Evolutionary conservation across 2,113 vertebrate genomes (phyloP).

Genomic region (Sciurus niger): DNA sequence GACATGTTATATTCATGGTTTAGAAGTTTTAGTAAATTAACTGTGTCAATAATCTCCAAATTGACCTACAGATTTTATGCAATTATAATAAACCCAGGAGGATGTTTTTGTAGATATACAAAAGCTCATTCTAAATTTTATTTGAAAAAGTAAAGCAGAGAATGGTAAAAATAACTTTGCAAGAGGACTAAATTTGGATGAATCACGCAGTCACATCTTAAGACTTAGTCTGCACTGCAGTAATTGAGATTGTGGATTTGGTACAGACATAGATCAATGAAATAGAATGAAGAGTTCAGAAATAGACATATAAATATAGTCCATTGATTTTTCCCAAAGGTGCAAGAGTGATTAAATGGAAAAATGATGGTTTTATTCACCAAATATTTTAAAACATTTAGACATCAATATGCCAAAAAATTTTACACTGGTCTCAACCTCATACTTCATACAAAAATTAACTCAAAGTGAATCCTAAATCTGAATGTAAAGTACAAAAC

Average conservation of each 20-base stretch:
- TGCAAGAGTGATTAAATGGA: neutral
- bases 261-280: constrained; percentile 8
- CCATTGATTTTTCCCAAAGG: constrained; percentile 1
- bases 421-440: neutral
- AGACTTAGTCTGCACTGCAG: neutral
- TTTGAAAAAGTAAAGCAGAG: neutral
- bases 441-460: neutral
- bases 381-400: neutral
- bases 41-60: neutral
- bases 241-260: constrained; percentile 2
- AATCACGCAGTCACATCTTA: neutral
- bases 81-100: neutral
- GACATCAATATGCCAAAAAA: neutral
- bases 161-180: neutral
- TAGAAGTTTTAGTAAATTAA: neutral
- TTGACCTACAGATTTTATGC: neutral
- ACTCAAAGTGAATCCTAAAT: neutral
- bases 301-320: neutral
- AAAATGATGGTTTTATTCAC: neutral
- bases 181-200: neutral
- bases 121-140: neutral
- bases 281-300: neutral
- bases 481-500: neutral
- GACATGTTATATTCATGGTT: neutral
- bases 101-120: neutral